phyloP scores from a whole-genome alignment of 2,797 vertebrate genomes.

The Microtus obscurus region DNA sequence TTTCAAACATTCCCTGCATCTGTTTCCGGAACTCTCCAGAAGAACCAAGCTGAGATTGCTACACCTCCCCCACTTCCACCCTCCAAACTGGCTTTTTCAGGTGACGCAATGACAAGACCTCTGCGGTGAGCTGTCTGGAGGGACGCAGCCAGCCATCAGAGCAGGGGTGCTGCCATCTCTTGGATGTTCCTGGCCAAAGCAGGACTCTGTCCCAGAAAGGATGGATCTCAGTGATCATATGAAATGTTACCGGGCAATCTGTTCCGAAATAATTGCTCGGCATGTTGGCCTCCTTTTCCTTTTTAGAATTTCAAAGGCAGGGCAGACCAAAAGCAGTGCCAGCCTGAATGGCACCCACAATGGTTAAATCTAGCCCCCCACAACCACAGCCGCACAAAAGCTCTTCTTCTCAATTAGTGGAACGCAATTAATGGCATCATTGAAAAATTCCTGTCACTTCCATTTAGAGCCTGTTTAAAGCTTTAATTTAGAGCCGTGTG shows the following conservation, averaged over 20 bases:
- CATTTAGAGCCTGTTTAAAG: constrained; percentile 44
- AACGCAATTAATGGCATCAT: constrained; percentile 58
- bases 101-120: constrained; percentile 73
- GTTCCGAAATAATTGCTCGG: constrained; percentile 71
- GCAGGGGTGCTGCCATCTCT: constrained; percentile 86
- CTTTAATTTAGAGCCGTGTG: constrained; percentile 42
- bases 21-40: constrained; percentile 72
- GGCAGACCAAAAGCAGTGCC: neutral
- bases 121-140: constrained; percentile 12
- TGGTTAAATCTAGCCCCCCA: constrained; percentile 59
- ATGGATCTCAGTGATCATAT: constrained; percentile 59
- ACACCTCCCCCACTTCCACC: constrained; percentile 3
- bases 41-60: constrained; percentile 62
- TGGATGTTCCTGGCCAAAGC: constrained; percentile 74
- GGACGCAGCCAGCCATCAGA: neutral
- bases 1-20: constrained; percentile 51
- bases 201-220: constrained; percentile 60
- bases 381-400: constrained; percentile 28
- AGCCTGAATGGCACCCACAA: constrained; percentile 21
- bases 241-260: constrained; percentile 78
- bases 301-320: constrained; percentile 70
- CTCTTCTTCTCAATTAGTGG: constrained; percentile 66
- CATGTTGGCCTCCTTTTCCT: constrained; percentile 66
- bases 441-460: constrained; percentile 63
- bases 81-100: constrained; percentile 65